Evolutionary conservation across 2,113 vertebrate species (phyloP).

Genomic region (Siniperca chuatsi): DNA sequence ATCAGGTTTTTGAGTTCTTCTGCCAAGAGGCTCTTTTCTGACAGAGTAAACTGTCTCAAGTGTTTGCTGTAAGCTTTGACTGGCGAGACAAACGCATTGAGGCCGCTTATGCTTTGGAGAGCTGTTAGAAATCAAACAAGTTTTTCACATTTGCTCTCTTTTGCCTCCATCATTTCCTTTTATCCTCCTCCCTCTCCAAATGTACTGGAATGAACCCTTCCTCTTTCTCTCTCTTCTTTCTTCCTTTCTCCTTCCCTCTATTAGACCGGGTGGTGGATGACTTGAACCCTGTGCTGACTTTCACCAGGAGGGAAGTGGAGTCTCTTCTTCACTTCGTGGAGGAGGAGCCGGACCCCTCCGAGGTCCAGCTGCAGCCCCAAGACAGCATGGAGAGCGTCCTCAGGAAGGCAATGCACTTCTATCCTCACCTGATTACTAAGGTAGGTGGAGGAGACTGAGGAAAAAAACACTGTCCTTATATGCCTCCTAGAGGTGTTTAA

Average conservation of each 20-base stretch:
- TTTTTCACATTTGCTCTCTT: neutral
- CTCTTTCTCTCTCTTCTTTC: neutral
- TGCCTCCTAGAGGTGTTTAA: neutral
- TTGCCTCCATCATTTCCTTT: neutral
- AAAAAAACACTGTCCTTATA: neutral
- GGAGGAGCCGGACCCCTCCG: conserved; percentile 88
- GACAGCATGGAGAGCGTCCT: conserved; percentile 89
- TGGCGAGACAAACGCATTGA: conserved; percentile 11
- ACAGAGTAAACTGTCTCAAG: conserved; percentile 43
- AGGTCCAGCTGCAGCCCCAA: conserved; percentile 76
- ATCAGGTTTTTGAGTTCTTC: conserved; percentile 6
- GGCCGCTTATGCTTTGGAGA: neutral
- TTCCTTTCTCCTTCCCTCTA: neutral
- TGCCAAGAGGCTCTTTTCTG: conserved; percentile 34
- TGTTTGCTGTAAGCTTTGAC: conserved; percentile 28
- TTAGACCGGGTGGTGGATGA: conserved; percentile 96
- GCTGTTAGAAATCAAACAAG: neutral
- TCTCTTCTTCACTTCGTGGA: conserved; percentile 97
- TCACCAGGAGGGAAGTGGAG: conserved; percentile 94
- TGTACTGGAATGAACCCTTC: neutral
- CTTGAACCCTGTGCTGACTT: conserved; percentile 94
- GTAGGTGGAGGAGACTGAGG: conserved; percentile 61
- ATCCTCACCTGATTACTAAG: conserved; percentile 95
- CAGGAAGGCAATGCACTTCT: conserved; percentile 88
- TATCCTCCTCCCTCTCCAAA: neutral